phyloP scores from a whole-genome alignment of 2,888 invertebrate species.

The Drosophila macrothrix region DNA sequence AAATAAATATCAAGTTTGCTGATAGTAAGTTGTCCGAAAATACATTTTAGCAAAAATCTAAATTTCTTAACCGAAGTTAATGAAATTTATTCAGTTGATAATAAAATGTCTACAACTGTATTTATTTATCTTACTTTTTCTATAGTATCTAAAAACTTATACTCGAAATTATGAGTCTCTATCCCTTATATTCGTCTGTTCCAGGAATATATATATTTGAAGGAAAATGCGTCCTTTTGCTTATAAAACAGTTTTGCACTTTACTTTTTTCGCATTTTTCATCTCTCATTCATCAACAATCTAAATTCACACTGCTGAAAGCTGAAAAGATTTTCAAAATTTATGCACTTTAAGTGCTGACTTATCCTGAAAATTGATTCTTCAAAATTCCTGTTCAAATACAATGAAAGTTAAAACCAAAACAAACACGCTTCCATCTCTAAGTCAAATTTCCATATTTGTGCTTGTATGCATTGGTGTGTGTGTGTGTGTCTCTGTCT shows the following conservation, averaged over 20 bases:
- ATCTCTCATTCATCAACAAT: not conserved
- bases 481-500: not conserved
- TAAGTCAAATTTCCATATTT: not conserved
- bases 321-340: not conserved
- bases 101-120: not conserved
- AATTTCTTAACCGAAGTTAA: not conserved
- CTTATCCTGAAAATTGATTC: not conserved
- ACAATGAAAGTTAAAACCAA: not conserved
- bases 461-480: slow-evolving; percentile 14
- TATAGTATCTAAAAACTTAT: too few species aligned
- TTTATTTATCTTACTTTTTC: not conserved
- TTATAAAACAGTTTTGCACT: not conserved
- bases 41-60: not conserved
- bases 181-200: not conserved
- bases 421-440: slow-evolving; percentile 2
- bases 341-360: not conserved
- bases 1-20: not conserved
- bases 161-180: not conserved
- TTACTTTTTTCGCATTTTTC: not conserved
- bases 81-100: not conserved
- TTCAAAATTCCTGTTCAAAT: not conserved
- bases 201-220: not conserved
- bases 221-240: not conserved
- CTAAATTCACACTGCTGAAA: not conserved
- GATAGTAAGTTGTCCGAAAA: too few species aligned